Base-by-base conservation (phyloP, 1,140 invertebrate genomes). In the Megalopta genalis region DNA sequence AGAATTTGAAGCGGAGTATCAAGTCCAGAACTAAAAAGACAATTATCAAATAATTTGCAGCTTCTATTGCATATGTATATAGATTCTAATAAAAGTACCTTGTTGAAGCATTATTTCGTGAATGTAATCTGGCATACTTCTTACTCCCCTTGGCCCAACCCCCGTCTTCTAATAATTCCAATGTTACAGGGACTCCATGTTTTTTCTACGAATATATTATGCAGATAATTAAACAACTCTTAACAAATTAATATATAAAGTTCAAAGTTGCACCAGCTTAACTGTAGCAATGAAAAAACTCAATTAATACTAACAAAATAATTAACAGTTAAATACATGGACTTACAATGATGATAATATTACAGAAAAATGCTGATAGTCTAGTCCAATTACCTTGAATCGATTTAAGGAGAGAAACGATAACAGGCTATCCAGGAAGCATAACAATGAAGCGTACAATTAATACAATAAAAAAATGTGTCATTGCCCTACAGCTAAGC, bases 1-100 rank as follows among this genome's bases (percentile, higher is more conserved):
- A 94, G 88, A 86, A 90, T 91, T 90, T 94, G 93, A 42, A 94
- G 81, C 42, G 93, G 90, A 62, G 92, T 91, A 82, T 93, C 93
- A 73, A 90, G 75, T 64, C 90, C 91, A 65, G 88, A 91, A 87
- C 93, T 93, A 62, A 71, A 23, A 75, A 64, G 18, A 71, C 81
- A 37, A 37, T 65, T 71, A 59, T 37, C 81, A 21, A n/a, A 57
- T n/a, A 21, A 57, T n/a, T n/a, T 60, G 14, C 32, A 62, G 21
- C 52, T 76, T 39, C 0, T 32, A 60, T n/a, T 49, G 12, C 42
- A 46, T 46, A 12, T 71, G 65, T 62, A 27, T 27, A 57, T 21
- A 4, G 9, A 12, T 62, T 60, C 1, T 32, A 42, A 9, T 25
- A 60, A 12, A 49, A 12, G 0, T 88, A 91, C 90, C 90, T 90